Percentiles rank a stretch among this genome's conserved stretches.
Conservation (phyloP, 1,140 invertebrate genomes). For the Mylabris phalerata region DNA sequence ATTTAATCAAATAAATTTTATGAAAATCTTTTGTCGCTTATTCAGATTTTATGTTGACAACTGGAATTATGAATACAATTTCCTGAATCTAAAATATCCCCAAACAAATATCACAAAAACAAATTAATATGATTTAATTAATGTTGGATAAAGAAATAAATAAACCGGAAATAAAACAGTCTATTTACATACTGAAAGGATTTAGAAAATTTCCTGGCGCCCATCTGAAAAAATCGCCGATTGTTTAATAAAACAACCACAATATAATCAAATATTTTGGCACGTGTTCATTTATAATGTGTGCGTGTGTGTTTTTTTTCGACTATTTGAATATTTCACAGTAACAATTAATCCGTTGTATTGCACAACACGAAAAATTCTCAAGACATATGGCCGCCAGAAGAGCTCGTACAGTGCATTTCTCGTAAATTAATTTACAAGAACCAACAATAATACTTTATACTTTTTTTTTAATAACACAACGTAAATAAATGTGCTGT, state of each 20-base stretch:
- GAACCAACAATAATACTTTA: conserved; percentile 16
- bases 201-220: no score
- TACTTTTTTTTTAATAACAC: conserved; percentile 8
- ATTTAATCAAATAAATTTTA: conserved; percentile 20
- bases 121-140: conserved; percentile 3
- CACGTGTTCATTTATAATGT: conserved; percentile 9
- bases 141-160: background rate
- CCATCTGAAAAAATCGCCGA: background rate
- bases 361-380: background rate
- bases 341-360: conserved; percentile 1
- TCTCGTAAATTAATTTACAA: conserved; percentile 9
- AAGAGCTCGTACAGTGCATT: background rate
- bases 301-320: conserved; percentile 6
- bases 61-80: conserved; percentile 25
- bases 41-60: conserved; percentile 17
- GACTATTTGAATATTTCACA: conserved; percentile 6
- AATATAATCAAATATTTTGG: conserved; percentile 3
- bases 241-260: background rate
- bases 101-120: conserved; percentile 17
- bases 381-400: conserved; percentile 10
- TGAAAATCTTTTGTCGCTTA: conserved; percentile 17
- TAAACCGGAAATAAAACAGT: conserved; percentile 3
- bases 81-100: conserved; percentile 1
- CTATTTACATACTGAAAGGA: background rate
- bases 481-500: conserved; percentile 11